These are phyloP conservation scores for Lagopus muta DNA, from an alignment of 2,113 vertebrate genomes.

Conservation along the genomic window DNA sequence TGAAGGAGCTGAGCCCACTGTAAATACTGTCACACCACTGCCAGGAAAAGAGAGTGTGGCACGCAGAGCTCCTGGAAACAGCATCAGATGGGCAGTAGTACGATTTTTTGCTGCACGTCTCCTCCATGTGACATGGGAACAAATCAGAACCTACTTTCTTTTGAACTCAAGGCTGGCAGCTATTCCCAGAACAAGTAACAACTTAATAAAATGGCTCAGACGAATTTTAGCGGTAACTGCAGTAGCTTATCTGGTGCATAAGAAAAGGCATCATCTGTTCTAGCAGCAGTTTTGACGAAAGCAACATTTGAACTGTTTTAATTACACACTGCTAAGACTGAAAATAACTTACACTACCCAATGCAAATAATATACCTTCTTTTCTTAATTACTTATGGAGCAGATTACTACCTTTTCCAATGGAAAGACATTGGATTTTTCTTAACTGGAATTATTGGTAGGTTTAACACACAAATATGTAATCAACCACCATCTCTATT, in stretches of 20 bases:
- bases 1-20: slow-evolving; percentile 4
- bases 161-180: slow-evolving; percentile 66
- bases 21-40: background rate
- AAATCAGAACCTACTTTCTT: slow-evolving; percentile 56
- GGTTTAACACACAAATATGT: background rate
- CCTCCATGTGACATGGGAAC: slow-evolving; percentile 63
- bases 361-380: slow-evolving; percentile 8
- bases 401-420: slow-evolving; percentile 43
- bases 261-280: slow-evolving; percentile 62
- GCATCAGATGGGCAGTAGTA: background rate
- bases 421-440: slow-evolving; percentile 3
- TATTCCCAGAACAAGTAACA: slow-evolving; percentile 66
- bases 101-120: slow-evolving; percentile 47
- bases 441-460: slow-evolving; percentile 27
- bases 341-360: slow-evolving; percentile 53
- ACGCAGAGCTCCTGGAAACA: slow-evolving; percentile 3
- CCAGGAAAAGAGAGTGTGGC: background rate
- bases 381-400: slow-evolving; percentile 28
- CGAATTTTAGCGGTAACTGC: slow-evolving; percentile 66
- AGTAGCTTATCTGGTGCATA: slow-evolving; percentile 62
- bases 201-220: slow-evolving; percentile 70
- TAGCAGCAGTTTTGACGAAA: slow-evolving; percentile 62
- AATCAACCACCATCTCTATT: background rate
- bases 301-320: slow-evolving; percentile 71
- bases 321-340: slow-evolving; percentile 63